Evolutionary conservation across 2,113 vertebrate genomes (phyloP), one percentile per base, ranked within the genome.

Genomic region (Clarias macrocephalus): DNA sequence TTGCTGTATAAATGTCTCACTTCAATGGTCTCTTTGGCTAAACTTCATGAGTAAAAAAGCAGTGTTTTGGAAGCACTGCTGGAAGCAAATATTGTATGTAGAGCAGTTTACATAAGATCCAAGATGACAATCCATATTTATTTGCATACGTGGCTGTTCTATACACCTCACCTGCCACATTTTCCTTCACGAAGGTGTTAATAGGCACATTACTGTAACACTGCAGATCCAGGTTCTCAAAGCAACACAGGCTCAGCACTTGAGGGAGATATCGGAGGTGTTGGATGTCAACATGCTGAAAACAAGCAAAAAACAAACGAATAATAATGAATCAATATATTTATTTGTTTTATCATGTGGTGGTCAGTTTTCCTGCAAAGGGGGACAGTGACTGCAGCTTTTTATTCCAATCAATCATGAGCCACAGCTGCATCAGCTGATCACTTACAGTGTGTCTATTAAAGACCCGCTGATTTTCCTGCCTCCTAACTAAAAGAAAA

Each of bases 241-340:
- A 90, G 72, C 82, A 63, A 77, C 52, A 57, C 28, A 90, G 37
- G 23, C 37, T 82, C 28, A 90, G 79, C 13, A 90, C 88, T n/a
- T 85, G 83, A 33, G 89, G 89, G 23, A 90, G 85, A 82, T 87
- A 73, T 79, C 66, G 82, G 80, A 90, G 79, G 70, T 88, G 65
- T 72, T 60, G 52, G 25, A 90, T 85, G 28, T 88, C 56, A 75
- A 3, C 57, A 76, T 86, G 80, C 85, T 88, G 83, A 60, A 84
- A 48, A 25, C 86, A 52, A 80, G 63, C 15, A 81, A 42, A 42
- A 37, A 54, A 56, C 6, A 70, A 82, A 16, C 4, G 5, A 76
- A 23, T 23, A 76, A 48, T 25, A 19, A 54, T 77, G n/a, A 79
- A 70, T 70, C 1, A 72, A 18, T 48, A 7, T 7, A 48, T 48